Conservation (phyloP, 2,888 invertebrate species). For the Hydroisotoma schaefferi region DNA sequence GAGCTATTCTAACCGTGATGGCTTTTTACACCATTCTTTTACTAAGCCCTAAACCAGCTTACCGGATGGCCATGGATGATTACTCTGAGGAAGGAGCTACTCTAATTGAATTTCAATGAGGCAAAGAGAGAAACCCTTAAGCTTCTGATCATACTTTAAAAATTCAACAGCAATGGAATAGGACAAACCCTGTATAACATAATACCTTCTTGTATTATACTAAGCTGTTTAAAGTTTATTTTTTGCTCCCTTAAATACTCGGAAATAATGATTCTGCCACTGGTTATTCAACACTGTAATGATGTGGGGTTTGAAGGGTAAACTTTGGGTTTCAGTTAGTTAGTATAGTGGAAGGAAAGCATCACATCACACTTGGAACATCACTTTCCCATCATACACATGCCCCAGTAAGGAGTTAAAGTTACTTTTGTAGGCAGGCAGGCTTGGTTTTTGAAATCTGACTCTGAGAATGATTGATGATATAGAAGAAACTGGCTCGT, state of each 20-base stretch:
- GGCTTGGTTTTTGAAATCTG: too few species aligned
- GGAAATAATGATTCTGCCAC: not conserved
- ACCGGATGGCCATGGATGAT: conserved; percentile 9
- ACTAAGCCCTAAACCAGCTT: too few species aligned
- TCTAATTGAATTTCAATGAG: conserved; percentile 43
- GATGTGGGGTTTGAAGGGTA: not conserved
- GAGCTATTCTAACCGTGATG: conserved; percentile 14
- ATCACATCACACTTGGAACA: too few species aligned
- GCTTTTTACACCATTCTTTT: conserved; percentile 3
- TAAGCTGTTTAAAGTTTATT: not conserved
- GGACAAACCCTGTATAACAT: too few species aligned
- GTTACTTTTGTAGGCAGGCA: too few species aligned
- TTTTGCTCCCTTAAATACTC: conserved; percentile 1
- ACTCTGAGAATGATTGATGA: too few species aligned
- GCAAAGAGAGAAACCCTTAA: conserved; percentile 13
- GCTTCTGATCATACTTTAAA: not conserved
- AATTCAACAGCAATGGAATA: not conserved
- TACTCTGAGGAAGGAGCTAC: conserved; percentile 20
- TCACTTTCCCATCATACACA: not conserved
- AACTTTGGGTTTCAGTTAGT: not conserved
- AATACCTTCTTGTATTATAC: not conserved
- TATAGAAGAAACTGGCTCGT: too few species aligned
- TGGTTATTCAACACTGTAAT: not conserved
- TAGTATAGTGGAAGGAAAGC: too few species aligned
- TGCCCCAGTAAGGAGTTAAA: too few species aligned